Evolutionary conservation across 1,140 invertebrate genomes (phyloP).

Genomic region (Zaprionus lachaisei): DNA sequence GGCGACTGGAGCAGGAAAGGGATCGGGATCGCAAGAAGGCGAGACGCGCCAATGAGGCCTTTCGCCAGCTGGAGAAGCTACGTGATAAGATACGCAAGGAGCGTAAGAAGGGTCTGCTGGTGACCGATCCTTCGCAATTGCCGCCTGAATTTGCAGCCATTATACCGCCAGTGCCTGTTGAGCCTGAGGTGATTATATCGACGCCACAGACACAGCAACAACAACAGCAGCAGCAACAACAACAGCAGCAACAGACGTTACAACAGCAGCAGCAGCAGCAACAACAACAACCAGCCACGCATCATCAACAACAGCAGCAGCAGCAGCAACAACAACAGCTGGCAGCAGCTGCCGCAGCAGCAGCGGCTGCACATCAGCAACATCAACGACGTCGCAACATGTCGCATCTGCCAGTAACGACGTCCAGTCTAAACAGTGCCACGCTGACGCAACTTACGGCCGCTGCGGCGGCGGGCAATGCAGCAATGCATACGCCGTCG

Average conservation of each 20-base stretch:
- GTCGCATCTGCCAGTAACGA: conserved; percentile 36
- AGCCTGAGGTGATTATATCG: conserved; percentile 76
- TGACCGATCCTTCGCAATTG: conserved; percentile 67
- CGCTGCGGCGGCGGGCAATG: conserved; percentile 38
- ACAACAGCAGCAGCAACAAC: conserved; percentile 54
- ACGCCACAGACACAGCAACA: conserved; percentile 53
- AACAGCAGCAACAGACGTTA: conserved; percentile 32
- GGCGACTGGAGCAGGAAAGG: conserved; percentile 75
- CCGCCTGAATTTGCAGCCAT: conserved; percentile 71
- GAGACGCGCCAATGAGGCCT: conserved; percentile 76
- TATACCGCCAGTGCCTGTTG: conserved; percentile 76
- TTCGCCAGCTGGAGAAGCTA: conserved; percentile 77
- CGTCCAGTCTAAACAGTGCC: conserved; percentile 45
- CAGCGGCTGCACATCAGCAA: conserved; percentile 51
- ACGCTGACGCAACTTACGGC: conserved; percentile 54
- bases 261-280: conserved; percentile 51
- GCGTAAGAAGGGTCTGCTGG: conserved; percentile 76
- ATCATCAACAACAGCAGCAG: conserved; percentile 46
- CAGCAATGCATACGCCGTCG: conserved; percentile 38
- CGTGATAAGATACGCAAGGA: conserved; percentile 83
- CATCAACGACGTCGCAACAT: conserved; percentile 58
- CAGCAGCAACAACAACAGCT: conserved; percentile 62
- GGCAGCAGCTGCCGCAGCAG: conserved; percentile 37
- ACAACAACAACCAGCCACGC: conserved; percentile 25
- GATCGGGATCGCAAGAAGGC: conserved; percentile 81